Evolutionary conservation across 2,113 vertebrate genomes (phyloP), one percentile per base, ranked within the genome.

Genomic region (Cathartes aura): DNA sequence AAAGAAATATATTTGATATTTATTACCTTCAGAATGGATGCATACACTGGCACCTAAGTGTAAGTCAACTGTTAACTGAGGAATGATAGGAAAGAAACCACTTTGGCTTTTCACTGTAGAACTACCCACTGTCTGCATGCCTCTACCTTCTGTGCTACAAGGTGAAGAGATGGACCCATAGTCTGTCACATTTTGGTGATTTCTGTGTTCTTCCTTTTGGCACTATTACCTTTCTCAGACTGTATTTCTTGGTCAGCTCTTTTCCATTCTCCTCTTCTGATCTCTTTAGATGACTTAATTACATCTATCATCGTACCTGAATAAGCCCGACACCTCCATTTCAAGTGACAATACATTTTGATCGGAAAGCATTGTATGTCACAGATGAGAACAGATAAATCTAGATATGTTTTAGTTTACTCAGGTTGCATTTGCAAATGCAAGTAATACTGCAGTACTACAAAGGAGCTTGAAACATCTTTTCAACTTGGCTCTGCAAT

Each of bases 311-410:
- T 24, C 26, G 64, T 60, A 81, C 30, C 23, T 91, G 53, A 63
- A 58, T 90, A n/a, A 68, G 50, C 34, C 32, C 79, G 47, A 88
- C n/a, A 72, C 4, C 5, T 81, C 30, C 29, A 24, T 93, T 59
- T 90, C 63, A 87, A 59, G 47, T 74, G 42, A 91, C 67, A 79
- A 68, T 56, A 71, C 21, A 81, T 84, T 92, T 95, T 7, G 5
- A 58, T 91, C 36, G 50, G 74, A 90, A 88, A 86, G 43, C 40
- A 63, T 62, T 7, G 10, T 67, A 29, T 36, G 60, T 90, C 30
- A 89, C 26, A 76, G 34, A 84, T 82, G 73, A 96, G 78, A 89
- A 89, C 11, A 81, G 63, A 29, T 82, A 85, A 89, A 92, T 93
- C 40, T 90, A 75, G 53, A 86, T 91, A 76, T 32, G 14, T 70